phyloP scores from a whole-genome alignment of 2,113 vertebrate genomes.

The Hucho hucho region DNA sequence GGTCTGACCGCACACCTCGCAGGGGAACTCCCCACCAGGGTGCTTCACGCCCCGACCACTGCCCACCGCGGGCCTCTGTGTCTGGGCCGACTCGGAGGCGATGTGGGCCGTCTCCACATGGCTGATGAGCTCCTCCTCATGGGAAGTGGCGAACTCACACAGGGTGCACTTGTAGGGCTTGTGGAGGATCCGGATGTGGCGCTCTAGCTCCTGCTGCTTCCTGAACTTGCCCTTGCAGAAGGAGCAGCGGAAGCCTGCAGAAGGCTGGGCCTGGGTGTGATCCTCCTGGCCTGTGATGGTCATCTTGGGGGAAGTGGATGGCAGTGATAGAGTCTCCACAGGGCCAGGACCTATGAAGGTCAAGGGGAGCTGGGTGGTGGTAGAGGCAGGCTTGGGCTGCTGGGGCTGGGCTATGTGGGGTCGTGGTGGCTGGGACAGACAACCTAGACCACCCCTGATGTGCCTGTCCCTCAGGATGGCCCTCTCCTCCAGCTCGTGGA shows the following conservation, averaged over 20 bases:
- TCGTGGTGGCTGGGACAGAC: constrained; percentile 32
- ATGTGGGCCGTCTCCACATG: constrained; percentile 97
- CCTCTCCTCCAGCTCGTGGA: constrained; percentile 95
- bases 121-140: constrained; percentile 95
- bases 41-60: constrained; percentile 78
- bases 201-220: constrained; percentile 94
- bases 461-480: constrained; percentile 95
- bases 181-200: constrained; percentile 96
- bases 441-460: constrained; percentile 75
- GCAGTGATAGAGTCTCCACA: constrained; percentile 75
- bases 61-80: constrained; percentile 75
- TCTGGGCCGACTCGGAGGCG: constrained; percentile 85
- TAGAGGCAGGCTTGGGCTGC: constrained; percentile 53
- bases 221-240: constrained; percentile 99
- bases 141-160: constrained; percentile 93
- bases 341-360: constrained; percentile 72
- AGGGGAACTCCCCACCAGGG: constrained; percentile 88
- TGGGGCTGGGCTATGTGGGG: constrained; percentile 68
- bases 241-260: constrained; percentile 90
- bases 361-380: constrained; percentile 35
- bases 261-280: constrained; percentile 59
- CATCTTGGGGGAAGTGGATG: constrained; percentile 80
- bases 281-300: constrained; percentile 77
- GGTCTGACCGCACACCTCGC: constrained; percentile 94
- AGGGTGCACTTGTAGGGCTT: constrained; percentile 98